Evolutionary conservation across 1,140 invertebrate genomes (phyloP).

Genomic region (Drosophila arizonae): DNA sequence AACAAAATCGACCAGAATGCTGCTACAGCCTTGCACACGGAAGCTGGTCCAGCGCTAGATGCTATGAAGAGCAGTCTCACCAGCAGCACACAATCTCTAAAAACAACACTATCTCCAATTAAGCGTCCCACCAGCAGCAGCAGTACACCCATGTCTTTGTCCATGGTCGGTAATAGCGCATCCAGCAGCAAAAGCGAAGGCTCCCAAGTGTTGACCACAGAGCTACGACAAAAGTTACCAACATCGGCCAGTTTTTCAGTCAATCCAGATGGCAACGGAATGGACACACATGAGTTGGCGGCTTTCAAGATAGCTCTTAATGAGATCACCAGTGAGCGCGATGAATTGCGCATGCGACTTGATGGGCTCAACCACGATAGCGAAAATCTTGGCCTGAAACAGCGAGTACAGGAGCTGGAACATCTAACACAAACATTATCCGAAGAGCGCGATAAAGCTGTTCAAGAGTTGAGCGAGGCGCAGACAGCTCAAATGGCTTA

Average conservation of each 20-base stretch:
- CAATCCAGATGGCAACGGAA: slow-evolving; percentile 25
- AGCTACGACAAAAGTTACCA: slow-evolving; percentile 46
- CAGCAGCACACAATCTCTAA: slow-evolving; percentile 65
- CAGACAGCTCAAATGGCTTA: slow-evolving; percentile 63
- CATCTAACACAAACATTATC: slow-evolving; percentile 74
- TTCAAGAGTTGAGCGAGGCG: slow-evolving; percentile 53
- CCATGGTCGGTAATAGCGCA: slow-evolving; percentile 40
- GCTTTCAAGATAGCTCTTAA: slow-evolving; percentile 73
- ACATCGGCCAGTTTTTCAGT: slow-evolving; percentile 51
- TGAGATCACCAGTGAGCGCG: slow-evolving; percentile 69
- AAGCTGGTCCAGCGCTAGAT: slow-evolving; percentile 35
- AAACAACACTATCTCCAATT: slow-evolving; percentile 48
- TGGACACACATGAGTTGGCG: slow-evolving; percentile 66
- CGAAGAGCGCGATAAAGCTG: slow-evolving; percentile 82
- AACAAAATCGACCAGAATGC: slow-evolving; percentile 94
- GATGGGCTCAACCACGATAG: slow-evolving; percentile 53
- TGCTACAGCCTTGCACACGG: slow-evolving; percentile 85
- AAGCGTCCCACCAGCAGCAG: slow-evolving; percentile 31
- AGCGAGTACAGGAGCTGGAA: slow-evolving; percentile 68
- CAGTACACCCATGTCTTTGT: slow-evolving; percentile 35
- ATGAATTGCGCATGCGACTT: slow-evolving; percentile 68
- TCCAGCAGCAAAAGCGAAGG: slow-evolving; percentile 63
- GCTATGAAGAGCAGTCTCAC: slow-evolving; percentile 60
- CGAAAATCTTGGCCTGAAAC: slow-evolving; percentile 49
- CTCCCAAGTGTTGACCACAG: slow-evolving; percentile 37